Evolutionary conservation across 1,140 invertebrate genomes (phyloP).

Genomic region (Telenomus remus): DNA sequence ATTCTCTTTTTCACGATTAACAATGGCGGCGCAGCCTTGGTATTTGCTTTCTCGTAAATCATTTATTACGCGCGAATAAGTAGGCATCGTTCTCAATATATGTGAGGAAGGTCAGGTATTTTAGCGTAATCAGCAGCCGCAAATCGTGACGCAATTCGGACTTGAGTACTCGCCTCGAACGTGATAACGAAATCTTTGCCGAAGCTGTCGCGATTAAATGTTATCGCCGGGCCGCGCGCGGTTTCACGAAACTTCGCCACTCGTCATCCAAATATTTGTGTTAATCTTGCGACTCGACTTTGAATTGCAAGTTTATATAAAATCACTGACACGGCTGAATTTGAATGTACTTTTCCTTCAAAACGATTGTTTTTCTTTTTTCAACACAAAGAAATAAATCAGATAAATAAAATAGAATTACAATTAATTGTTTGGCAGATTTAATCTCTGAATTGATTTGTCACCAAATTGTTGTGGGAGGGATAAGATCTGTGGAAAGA

Average conservation of each 20-base stretch:
- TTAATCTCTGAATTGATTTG: no score
- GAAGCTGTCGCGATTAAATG: slow-evolving; percentile 22
- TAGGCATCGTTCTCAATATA: slow-evolving; percentile 52
- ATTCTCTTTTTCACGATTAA: slow-evolving; percentile 57
- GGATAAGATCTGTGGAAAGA: no score
- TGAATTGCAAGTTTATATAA: not conserved
- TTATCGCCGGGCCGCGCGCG: slow-evolving; percentile 26
- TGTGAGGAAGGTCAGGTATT: slow-evolving; percentile 64
- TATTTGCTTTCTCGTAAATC: slow-evolving; percentile 61
- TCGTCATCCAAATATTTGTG: slow-evolving; percentile 17
- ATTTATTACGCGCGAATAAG: slow-evolving; percentile 59
- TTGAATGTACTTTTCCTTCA: no score
- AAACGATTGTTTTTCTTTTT: no score
- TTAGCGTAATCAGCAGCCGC: slow-evolving; percentile 58
- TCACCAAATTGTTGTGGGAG: no score
- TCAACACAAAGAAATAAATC: no score
- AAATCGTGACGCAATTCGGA: slow-evolving; percentile 58
- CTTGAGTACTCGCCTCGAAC: slow-evolving; percentile 49
- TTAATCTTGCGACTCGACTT: slow-evolving; percentile 7
- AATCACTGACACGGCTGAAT: not conserved
- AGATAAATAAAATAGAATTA: not conserved
- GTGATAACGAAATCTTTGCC: slow-evolving; percentile 61
- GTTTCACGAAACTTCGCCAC: slow-evolving; percentile 26
- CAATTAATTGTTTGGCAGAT: no score
- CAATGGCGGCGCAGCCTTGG: slow-evolving; percentile 58